Evolutionary conservation across 2,113 vertebrate species (phyloP).

Genomic region (Pygoscelis adeliae): DNA sequence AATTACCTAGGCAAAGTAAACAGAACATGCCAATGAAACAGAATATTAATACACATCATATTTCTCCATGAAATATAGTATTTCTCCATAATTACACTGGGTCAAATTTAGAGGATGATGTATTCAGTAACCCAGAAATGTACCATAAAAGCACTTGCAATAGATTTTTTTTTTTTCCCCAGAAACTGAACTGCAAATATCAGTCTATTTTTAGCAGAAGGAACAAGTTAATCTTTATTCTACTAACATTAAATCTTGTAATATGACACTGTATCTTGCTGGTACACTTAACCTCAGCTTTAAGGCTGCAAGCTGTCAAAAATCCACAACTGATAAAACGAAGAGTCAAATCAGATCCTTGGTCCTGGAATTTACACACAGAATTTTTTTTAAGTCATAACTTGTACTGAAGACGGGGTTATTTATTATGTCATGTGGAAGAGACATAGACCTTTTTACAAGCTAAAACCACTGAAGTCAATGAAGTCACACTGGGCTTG

Average conservation of each 20-base stretch:
- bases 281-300: not conserved
- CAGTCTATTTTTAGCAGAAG: not conserved
- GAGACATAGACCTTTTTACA: not conserved
- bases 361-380: not conserved
- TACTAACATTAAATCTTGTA: not conserved
- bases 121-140: not conserved
- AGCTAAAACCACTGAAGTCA: not conserved
- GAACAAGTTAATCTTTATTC: not conserved
- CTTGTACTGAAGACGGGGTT: not conserved
- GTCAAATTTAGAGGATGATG: not conserved
- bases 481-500: not conserved
- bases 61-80: not conserved
- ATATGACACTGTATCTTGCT: not conserved
- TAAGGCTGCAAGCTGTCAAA: not conserved
- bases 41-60: not conserved
- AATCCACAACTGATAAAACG: not conserved
- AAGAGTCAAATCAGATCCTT: not conserved
- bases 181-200: not conserved
- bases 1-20: conserved; percentile 9
- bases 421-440: not conserved
- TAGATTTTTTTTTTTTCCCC: too few species aligned
- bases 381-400: not conserved
- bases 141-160: not conserved
- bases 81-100: not conserved
- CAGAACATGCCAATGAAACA: not conserved